phyloP scores from a whole-genome alignment of 2,113 vertebrate genomes.

The Sminthopsis crassicaudata region DNA sequence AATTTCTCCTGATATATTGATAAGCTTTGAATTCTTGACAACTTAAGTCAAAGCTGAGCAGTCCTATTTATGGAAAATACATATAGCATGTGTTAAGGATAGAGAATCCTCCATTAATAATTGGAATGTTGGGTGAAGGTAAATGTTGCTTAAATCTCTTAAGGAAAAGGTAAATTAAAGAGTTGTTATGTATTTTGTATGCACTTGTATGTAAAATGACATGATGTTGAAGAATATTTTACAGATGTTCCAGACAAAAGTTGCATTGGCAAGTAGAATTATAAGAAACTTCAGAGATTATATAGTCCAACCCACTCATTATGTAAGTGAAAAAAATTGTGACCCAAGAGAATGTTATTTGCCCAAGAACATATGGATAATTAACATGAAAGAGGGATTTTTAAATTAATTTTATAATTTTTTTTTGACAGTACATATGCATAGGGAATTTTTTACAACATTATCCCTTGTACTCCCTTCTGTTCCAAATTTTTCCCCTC shows the following conservation, averaged over 20 bases:
- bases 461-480: no score
- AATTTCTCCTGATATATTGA: slow-evolving; percentile 35
- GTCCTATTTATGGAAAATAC: neutral
- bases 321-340: neutral
- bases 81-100: neutral
- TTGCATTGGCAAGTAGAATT: neutral
- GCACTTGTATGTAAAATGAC: neutral
- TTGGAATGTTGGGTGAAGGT: neutral
- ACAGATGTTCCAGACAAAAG: neutral
- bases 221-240: neutral
- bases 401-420: no score
- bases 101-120: neutral
- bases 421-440: no score
- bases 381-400: neutral
- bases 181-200: neutral
- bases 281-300: neutral
- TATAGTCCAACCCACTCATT: neutral
- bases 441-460: no score
- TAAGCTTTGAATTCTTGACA: slow-evolving; percentile 46
- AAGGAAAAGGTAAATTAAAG: neutral
- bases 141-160: neutral
- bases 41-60: slow-evolving; percentile 50
- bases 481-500: no score
- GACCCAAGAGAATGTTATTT: neutral
- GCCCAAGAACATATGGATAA: fast-evolving